These are phyloP conservation scores for Steinernema carpocapsae DNA, from an alignment of 2,888 invertebrate species.

Conservation along the genomic window DNA sequence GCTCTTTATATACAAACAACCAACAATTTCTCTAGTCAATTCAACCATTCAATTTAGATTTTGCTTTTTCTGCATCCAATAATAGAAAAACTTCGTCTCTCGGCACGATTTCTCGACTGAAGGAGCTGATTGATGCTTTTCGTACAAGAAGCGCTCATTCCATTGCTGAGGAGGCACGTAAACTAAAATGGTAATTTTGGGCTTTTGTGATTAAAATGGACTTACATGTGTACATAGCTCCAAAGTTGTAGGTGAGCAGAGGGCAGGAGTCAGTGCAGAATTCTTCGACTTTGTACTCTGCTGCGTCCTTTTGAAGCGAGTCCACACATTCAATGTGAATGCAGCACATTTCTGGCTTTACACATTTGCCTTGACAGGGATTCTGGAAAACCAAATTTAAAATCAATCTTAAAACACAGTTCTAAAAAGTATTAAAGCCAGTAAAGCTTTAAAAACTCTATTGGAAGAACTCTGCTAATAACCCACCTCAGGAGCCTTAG, in stretches of 20 bases:
- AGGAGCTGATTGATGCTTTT: neutral
- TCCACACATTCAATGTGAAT: constrained; percentile 8
- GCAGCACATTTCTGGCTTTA: neutral
- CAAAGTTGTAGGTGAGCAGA: neutral
- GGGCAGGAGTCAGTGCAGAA: constrained; percentile 3
- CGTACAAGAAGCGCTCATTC: neutral
- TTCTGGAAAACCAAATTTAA: neutral
- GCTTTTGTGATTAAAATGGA: no score
- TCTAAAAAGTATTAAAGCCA: no score
- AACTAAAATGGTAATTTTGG: constrained; percentile 5
- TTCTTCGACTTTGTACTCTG: constrained; percentile 15
- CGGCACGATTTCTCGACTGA: neutral
- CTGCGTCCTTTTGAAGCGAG: neutral
- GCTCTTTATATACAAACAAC: constrained; percentile 5
- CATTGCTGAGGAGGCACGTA: neutral
- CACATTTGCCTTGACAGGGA: neutral
- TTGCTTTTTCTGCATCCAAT: neutral
- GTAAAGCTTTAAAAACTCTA: no score
- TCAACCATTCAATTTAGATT: neutral
- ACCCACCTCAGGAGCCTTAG: neutral
- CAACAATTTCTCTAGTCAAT: neutral
- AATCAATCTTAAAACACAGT: no score
- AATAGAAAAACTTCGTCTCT: constrained; percentile 19
- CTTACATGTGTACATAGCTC: neutral
- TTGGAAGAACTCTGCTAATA: neutral